phyloP scores from a whole-genome alignment of 2,113 vertebrate genomes.

The Panthera leo region DNA sequence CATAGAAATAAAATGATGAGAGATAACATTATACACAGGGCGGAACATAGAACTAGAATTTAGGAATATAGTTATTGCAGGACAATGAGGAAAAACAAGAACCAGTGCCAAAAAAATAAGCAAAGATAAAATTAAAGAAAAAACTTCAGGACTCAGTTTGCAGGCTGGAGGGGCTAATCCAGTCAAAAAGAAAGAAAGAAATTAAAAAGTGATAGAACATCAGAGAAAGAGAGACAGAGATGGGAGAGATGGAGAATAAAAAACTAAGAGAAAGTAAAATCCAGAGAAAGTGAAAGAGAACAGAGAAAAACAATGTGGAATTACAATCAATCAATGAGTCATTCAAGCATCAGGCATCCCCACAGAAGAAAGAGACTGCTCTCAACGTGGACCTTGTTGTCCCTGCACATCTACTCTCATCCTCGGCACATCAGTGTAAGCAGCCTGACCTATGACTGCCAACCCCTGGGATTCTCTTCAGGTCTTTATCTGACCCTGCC shows the following conservation, averaged over 20 bases:
- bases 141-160: background rate
- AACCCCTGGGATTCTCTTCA: background rate
- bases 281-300: background rate
- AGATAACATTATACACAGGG: background rate
- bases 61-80: background rate
- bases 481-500: background rate
- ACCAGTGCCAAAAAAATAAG: background rate
- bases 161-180: background rate
- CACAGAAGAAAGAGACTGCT: background rate
- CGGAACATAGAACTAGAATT: background rate
- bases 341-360: background rate
- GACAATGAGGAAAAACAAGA: background rate
- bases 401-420: accelerated
- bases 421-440: background rate
- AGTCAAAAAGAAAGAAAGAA: background rate
- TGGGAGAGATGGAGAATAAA: background rate
- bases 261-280: background rate
- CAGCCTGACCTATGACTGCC: background rate
- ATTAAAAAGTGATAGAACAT: background rate
- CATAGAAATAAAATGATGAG: background rate
- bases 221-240: background rate
- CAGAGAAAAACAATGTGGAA: background rate
- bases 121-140: constrained; percentile 12
- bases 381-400: background rate
- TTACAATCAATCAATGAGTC: background rate